Evolutionary conservation across 2,797 vertebrate genomes (phyloP).

Genomic region (Cuniculus paca): DNA sequence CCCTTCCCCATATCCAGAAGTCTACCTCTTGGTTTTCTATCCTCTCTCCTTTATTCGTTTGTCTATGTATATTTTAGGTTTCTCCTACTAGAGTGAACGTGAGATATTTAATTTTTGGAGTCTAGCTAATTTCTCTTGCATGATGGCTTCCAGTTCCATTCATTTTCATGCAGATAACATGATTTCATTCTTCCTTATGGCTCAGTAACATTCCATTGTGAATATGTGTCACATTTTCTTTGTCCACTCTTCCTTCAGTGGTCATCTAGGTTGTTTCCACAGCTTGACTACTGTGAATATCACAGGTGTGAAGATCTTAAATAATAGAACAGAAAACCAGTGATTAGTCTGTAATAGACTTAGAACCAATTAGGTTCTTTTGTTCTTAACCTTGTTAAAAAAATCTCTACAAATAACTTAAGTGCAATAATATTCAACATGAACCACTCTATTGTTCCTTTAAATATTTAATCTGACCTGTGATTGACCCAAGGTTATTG

Average conservation of each 20-base stretch:
- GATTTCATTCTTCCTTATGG: neutral
- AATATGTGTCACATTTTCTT: neutral
- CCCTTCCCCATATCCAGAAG: neutral
- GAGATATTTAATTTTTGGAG: neutral
- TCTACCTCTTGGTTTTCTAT: neutral
- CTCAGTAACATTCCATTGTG: neutral
- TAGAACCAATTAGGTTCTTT: neutral
- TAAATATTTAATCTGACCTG: neutral
- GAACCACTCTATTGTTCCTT: neutral
- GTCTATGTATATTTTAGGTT: neutral
- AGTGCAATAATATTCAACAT: neutral
- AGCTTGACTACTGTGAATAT: neutral
- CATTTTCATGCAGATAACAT: neutral
- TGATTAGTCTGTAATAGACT: neutral
- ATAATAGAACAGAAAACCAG: neutral
- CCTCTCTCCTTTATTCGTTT: neutral
- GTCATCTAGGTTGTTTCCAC: neutral
- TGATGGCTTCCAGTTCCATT: neutral
- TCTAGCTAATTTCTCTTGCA: neutral
- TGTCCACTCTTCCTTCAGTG: neutral
- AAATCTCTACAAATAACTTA: neutral
- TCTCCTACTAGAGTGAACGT: neutral
- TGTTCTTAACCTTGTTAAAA: neutral
- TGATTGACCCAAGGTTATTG: neutral
- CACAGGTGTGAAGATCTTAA: neutral